phyloP scores from a whole-genome alignment of 2,113 vertebrate genomes.

The Psophia crepitans region DNA sequence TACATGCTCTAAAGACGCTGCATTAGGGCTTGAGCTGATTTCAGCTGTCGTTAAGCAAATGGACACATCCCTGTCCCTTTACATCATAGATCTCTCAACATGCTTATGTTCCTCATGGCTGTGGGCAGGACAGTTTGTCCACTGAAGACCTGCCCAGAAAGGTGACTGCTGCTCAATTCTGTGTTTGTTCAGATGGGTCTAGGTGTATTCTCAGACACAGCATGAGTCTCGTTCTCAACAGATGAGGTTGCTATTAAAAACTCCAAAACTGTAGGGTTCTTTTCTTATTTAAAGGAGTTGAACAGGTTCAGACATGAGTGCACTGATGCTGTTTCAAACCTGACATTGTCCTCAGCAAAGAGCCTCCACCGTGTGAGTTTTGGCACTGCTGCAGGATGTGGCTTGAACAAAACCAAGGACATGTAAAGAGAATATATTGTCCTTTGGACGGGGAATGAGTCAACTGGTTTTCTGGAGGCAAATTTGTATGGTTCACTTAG shows the following conservation, averaged over 20 bases:
- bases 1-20: background rate
- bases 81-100: background rate
- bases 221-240: background rate
- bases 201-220: background rate
- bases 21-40: background rate
- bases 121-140: background rate
- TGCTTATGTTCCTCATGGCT: background rate
- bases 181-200: background rate
- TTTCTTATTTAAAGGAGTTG: background rate
- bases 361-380: background rate
- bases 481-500: background rate
- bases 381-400: background rate
- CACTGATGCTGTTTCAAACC: background rate
- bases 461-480: background rate
- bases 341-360: background rate
- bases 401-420: background rate
- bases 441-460: background rate
- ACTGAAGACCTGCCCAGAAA: background rate
- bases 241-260: background rate
- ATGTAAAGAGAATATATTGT: background rate
- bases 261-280: background rate
- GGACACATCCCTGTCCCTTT: background rate
- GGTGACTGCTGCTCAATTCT: fast-evolving
- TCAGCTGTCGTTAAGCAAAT: background rate
- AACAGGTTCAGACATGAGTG: background rate